Conservation (phyloP, 2,797 vertebrate species). For the Cynopterus sphinx region DNA sequence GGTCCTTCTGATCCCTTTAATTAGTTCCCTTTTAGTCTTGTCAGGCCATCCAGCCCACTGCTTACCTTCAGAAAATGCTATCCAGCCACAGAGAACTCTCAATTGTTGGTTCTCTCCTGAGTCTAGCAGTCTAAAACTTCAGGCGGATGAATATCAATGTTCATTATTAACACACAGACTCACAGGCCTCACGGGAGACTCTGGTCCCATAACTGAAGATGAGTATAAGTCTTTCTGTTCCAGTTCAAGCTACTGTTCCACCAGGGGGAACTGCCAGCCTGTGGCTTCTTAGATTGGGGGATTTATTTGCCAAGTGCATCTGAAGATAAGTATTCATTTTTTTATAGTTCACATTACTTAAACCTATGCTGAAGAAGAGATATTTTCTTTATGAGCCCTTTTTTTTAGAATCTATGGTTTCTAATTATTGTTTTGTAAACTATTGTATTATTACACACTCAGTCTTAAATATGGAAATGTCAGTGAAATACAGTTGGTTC, state of each 20-base stretch:
- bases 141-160: background rate
- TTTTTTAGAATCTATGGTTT: background rate
- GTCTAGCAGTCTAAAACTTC: background rate
- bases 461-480: background rate
- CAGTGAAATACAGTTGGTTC: background rate
- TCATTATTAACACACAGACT: background rate
- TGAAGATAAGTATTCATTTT: background rate
- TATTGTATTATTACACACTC: background rate
- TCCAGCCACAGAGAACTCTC: background rate
- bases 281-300: background rate
- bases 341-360: background rate
- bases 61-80: background rate
- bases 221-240: background rate
- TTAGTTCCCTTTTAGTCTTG: background rate
- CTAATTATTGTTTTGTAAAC: background rate
- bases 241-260: background rate
- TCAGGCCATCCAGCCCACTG: background rate
- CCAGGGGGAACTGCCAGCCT: no score
- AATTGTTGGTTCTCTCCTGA: background rate
- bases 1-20: background rate
- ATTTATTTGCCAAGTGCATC: background rate
- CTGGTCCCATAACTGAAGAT: background rate
- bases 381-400: background rate
- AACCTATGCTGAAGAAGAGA: background rate
- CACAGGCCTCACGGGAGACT: fast-evolving